These are phyloP conservation scores for roundworm (Caenorhabditis elegans) DNA, from an alignment of 1,140 invertebrate genomes.

Conservation along the genomic window DNA sequence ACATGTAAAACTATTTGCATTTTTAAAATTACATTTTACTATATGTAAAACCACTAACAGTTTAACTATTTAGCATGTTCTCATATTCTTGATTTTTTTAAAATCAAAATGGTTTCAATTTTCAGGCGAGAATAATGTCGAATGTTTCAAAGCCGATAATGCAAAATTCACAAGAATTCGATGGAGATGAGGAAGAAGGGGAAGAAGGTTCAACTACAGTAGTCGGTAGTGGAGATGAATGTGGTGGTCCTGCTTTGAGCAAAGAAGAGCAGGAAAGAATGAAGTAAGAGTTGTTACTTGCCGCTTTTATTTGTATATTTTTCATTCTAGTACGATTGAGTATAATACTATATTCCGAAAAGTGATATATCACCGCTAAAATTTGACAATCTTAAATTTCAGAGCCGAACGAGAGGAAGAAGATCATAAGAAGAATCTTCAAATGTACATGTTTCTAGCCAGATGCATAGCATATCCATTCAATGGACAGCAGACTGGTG, in stretches of 20 bases:
- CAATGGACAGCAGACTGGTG: conserved; percentile 97
- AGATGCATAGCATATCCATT: conserved; percentile 97
- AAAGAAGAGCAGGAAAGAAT: conserved; percentile 66
- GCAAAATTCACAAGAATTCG: conserved; percentile 62
- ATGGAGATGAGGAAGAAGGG: conserved; percentile 58
- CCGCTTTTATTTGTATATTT: neutral
- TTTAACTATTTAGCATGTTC: conserved; percentile 22
- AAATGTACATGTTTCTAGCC: conserved; percentile 96
- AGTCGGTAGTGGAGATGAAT: conserved; percentile 15
- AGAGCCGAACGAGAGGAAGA: conserved; percentile 81
- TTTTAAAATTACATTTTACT: no score
- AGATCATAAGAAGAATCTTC: conserved; percentile 85
- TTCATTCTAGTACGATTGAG: no score
- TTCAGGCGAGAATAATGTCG: conserved; percentile 21
- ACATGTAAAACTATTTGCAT: no score
- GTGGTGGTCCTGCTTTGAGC: conserved; percentile 46
- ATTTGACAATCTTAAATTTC: conserved; percentile 33
- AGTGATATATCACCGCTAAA: no score
- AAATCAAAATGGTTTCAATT: neutral
- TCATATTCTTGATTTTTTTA: neutral
- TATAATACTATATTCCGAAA: no score
- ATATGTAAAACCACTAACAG: no score
- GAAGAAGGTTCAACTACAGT: conserved; percentile 44
- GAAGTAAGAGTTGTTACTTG: conserved; percentile 42
- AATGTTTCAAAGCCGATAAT: conserved; percentile 37